Evolutionary conservation across 2,113 vertebrate species (phyloP).

Genomic region (Siniperca knerii): DNA sequence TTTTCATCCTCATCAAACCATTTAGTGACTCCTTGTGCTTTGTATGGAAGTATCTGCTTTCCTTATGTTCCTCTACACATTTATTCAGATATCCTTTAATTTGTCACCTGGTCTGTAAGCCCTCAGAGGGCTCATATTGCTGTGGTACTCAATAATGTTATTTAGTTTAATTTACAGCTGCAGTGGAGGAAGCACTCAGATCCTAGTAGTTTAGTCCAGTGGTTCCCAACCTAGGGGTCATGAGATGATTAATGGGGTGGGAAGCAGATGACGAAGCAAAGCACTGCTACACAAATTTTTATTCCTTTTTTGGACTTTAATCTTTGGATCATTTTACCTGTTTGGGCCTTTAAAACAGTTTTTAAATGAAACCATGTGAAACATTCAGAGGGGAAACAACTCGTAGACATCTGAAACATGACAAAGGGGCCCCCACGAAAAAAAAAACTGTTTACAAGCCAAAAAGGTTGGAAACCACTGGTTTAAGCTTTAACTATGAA

Average conservation of each 20-base stretch:
- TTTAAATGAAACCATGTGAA: neutral
- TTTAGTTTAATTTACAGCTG: neutral
- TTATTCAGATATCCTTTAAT: neutral
- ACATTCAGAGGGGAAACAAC: neutral
- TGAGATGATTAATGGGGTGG: neutral
- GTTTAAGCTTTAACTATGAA: neutral
- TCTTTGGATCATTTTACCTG: neutral
- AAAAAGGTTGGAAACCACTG: neutral
- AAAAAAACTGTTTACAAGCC: too few species aligned
- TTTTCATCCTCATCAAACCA: neutral
- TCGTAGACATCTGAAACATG: neutral
- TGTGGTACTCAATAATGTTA: neutral
- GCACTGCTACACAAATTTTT: neutral
- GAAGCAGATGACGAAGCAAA: neutral
- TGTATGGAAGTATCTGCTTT: neutral
- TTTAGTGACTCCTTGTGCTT: neutral
- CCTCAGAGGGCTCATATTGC: neutral
- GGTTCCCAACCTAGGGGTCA: neutral
- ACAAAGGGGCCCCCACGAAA: neutral
- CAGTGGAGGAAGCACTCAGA: neutral
- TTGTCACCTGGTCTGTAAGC: neutral
- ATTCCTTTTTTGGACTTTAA: neutral
- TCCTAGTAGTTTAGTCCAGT: neutral
- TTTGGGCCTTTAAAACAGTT: neutral
- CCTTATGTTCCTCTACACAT: neutral